Conservation (phyloP, 1,140 invertebrate species). For the Tetramorium simillimum region DNA sequence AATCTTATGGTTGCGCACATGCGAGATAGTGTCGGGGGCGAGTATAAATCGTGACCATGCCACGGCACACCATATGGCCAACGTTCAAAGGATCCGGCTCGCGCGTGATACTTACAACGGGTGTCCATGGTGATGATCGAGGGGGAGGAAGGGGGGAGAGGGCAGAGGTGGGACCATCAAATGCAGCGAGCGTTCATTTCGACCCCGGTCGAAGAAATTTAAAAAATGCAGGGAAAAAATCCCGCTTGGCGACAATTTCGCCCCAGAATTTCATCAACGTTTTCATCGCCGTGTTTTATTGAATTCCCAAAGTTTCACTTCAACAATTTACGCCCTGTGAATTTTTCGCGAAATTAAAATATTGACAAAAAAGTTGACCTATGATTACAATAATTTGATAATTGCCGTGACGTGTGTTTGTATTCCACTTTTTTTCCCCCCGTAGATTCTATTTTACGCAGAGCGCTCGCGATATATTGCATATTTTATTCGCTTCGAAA, state of each 20-base stretch:
- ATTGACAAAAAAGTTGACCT: background rate
- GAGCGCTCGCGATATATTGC: background rate
- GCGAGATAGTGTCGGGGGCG: constrained; percentile 39
- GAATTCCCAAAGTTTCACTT: background rate
- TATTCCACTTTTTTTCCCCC: background rate
- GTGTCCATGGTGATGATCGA: constrained; percentile 68
- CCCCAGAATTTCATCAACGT: background rate
- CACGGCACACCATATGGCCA: constrained; percentile 75
- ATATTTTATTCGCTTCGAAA: background rate
- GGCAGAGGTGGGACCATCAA: background rate
- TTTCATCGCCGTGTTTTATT: background rate
- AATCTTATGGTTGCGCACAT: constrained; percentile 72
- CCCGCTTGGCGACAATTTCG: background rate
- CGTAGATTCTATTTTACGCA: background rate
- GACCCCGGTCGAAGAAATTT: background rate
- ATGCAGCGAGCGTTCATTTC: constrained; percentile 7
- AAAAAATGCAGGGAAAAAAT: constrained; percentile 9
- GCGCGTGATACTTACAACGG: constrained; percentile 51
- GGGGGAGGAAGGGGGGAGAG: background rate
- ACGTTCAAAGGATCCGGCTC: constrained; percentile 69
- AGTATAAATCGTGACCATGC: constrained; percentile 74
- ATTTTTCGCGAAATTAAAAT: constrained; percentile 1
- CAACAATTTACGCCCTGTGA: background rate
- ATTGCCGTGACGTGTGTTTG: background rate
- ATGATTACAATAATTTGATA: background rate